phyloP scores from a whole-genome alignment of 2,888 invertebrate genomes.

The Pristionchus exspectatus region DNA sequence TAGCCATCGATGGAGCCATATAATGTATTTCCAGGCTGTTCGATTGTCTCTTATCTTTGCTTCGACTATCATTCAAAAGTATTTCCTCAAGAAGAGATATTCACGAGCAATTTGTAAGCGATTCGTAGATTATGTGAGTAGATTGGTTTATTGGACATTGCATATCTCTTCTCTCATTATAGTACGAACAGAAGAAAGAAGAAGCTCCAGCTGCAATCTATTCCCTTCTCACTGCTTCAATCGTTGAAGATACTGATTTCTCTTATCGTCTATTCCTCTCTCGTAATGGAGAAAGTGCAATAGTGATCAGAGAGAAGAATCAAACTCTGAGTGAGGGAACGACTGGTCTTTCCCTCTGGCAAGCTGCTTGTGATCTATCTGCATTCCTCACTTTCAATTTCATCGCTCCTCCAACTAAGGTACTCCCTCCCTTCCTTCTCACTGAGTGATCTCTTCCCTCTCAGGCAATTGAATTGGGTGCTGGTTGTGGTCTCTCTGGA shows the following conservation, averaged over 20 bases:
- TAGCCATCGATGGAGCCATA: neutral
- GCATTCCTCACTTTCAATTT: neutral
- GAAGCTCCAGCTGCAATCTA: conserved; percentile 30
- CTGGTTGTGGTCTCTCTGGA: conserved; percentile 48
- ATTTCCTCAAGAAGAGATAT: conserved; percentile 19
- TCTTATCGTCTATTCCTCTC: conserved; percentile 36
- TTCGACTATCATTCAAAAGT: neutral
- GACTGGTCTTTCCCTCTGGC: conserved; percentile 74
- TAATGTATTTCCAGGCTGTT: neutral
- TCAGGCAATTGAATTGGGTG: conserved; percentile 39
- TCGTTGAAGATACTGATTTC: conserved; percentile 42
- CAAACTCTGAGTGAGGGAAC: conserved; percentile 73
- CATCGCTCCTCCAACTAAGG: conserved; percentile 43
- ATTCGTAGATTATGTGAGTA: neutral
- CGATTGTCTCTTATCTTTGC: conserved; percentile 17
- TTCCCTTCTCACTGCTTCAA: neutral
- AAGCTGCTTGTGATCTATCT: conserved; percentile 53
- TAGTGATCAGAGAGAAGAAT: conserved; percentile 60
- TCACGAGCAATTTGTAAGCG: conserved; percentile 39
- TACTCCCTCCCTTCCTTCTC: neutral
- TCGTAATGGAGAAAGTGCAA: neutral
- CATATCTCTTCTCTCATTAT: neutral
- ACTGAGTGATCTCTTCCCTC: neutral
- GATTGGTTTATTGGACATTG: neutral
- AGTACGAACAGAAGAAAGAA: conserved; percentile 16